phyloP scores from a whole-genome alignment of 2,888 invertebrate species.

The Scaeva pyrastri region DNA sequence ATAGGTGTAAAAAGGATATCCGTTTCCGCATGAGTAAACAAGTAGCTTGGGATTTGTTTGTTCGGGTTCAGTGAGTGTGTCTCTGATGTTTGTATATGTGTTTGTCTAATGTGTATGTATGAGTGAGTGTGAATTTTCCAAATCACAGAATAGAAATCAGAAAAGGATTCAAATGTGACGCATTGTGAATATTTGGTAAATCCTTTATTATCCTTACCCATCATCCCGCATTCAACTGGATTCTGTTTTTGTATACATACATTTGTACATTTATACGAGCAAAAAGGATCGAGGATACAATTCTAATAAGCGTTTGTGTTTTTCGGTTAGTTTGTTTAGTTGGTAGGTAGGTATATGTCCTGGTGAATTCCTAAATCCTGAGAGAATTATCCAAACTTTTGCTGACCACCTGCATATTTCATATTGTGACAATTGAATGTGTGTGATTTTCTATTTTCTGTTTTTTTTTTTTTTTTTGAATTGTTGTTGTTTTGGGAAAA shows the following conservation, averaged over 20 bases:
- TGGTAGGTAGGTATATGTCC: not conserved
- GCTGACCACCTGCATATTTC: constrained; percentile 70
- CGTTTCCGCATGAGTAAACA: constrained; percentile 41
- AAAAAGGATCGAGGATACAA: constrained; percentile 50
- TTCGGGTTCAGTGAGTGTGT: constrained; percentile 27
- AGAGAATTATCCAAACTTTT: constrained; percentile 38
- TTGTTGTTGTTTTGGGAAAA: constrained; percentile 35
- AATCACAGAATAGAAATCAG: constrained; percentile 66
- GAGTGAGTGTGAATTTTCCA: constrained; percentile 40
- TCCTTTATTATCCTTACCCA: constrained; percentile 65
- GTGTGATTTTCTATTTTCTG: constrained; percentile 21
- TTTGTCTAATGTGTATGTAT: constrained; percentile 8
- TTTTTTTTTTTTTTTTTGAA: not conserved
- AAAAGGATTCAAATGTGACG: constrained; percentile 60
- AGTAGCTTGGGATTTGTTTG: constrained; percentile 52
- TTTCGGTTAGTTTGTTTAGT: constrained; percentile 15
- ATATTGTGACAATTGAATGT: constrained; percentile 49
- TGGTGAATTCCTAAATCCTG: constrained; percentile 25
- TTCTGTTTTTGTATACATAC: too few relatives aligned
- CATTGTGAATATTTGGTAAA: constrained; percentile 61
- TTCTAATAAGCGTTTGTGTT: constrained; percentile 64
- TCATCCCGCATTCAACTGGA: not conserved
- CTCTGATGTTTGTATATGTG: not conserved
- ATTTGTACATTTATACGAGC: not conserved
- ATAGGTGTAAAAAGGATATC: constrained; percentile 27